Evolutionary conservation across 2,888 invertebrate species (phyloP), one percentile per base, ranked within the genome.

Genomic region (Brenthis daphne): DNA sequence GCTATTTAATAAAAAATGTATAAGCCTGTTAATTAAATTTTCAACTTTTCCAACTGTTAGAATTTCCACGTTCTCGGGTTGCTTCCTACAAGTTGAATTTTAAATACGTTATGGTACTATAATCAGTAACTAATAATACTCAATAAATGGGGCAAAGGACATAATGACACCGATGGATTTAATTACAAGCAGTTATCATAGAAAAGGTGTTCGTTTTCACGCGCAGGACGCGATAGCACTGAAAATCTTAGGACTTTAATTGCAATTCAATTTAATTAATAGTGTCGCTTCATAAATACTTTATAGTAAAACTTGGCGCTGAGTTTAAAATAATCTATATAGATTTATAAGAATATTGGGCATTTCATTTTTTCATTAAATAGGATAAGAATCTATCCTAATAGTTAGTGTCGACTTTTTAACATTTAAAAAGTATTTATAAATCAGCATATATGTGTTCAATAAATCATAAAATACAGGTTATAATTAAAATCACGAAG

Each of bases 131-230:
- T 83, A 87, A 63, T 87, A 86, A 85, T 88, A 85, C 79, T 83
- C 84, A 84, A 90, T 85, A 90, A 91, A 89, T 89, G 84, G 85
- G 84, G 83, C 87, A 89, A 90, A 90, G 88, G 86, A 90, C 87
- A 87, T 92, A 91, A 92, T 92, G 85, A 89, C 78, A 88, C 75
- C 74, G 77, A 78, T 81, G 79, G 81, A 83, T 85, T 86, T 89
- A 90, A 90, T 91, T 89, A 88, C 81, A 82, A 83, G 82, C 84
- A 85, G 84, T 85, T 86, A 85, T 80, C 76, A 79, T 67, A 63
- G 69, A 79, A 85, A 89, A 91, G 91, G 92, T 91, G 91, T 89
- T 81, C 86, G 76, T 76, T 84, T 87, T 90, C 88, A 90, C 91
- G 92, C 91, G 89, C 82, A 77, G 79, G 60, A 82, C 79, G 85